A percentile compares a stretch with the other conserved stretches of the same genome.
phyloP scores from a whole-genome alignment of 2,888 invertebrate genomes.

The Galeopsomyia nigrocyanea region DNA sequence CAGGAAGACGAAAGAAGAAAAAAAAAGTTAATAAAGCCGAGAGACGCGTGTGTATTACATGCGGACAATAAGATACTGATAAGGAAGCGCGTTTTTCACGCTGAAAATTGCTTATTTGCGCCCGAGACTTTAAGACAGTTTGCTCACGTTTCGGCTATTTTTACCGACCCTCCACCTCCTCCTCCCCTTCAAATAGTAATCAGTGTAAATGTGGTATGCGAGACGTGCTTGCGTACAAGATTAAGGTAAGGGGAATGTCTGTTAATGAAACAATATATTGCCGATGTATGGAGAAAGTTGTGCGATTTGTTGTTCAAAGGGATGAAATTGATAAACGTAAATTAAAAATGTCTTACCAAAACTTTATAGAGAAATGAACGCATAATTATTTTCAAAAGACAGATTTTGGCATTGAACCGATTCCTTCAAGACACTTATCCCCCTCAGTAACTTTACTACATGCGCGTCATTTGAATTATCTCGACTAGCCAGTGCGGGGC shows the following conservation, averaged over 20 bases:
- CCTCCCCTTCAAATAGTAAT: background rate
- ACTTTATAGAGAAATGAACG: too few species aligned
- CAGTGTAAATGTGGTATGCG: background rate
- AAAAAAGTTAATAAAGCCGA: conserved; percentile 61
- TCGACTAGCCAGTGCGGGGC: conserved; percentile 55
- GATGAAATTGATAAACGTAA: too few species aligned
- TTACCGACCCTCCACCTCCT: conserved; percentile 33
- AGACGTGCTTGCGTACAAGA: background rate
- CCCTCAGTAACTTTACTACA: too few species aligned
- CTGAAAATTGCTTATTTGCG: conserved; percentile 50
- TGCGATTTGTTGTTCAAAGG: too few species aligned
- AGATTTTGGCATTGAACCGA: too few species aligned
- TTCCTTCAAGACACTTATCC: too few species aligned
- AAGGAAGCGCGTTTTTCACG: conserved; percentile 54
- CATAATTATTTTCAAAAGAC: too few species aligned
- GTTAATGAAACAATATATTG: conserved; percentile 15
- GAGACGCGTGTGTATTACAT: conserved; percentile 36
- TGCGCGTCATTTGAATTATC: too few species aligned
- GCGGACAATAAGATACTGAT: conserved; percentile 59
- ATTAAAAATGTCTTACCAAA: too few species aligned
- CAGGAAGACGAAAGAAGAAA: conserved; percentile 42
- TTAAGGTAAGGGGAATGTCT: background rate
- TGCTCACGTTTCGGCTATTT: conserved; percentile 60
- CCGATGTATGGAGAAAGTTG: too few species aligned
- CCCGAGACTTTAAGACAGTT: conserved; percentile 56